Evolutionary conservation across 2,797 vertebrate species (phyloP), one percentile per base, ranked within the genome.

Genomic region (Etheostoma nigrum): DNA sequence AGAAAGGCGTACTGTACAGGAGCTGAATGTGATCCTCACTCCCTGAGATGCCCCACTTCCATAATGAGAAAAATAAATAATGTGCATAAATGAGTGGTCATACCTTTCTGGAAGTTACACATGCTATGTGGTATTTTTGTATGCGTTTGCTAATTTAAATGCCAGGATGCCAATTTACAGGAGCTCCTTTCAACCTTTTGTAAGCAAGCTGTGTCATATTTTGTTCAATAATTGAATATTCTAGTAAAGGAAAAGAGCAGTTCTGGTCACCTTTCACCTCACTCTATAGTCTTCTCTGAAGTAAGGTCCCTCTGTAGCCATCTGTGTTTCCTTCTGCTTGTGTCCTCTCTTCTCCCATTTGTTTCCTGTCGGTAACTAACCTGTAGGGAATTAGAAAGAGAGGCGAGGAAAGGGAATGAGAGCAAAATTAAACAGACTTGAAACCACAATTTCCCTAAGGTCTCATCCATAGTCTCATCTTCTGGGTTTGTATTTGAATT

Each of bases 11-110:
- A 66, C 73, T 49, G 55, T 75, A 74, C 74, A 72, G 62, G 33
- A 74, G 69, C 72, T 78, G 76, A 79, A 78, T 76, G 79, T 72
- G 57, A 78, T 77, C 69, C 61, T 80, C 70, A 40, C 63, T 27
- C 67, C 55, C 70, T 53, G 14, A 67, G 71, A 83, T 85, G 87
- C 72, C 90, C 86, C 64, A 88, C 80, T 90, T 90, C 77, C 72
- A 84, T 86, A 89, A 84, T 87, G 60, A 79, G 78, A 82, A 42
- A 67, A 67, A 79, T 82, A 86, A 88, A 86, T 90, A 82, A 87
- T 72, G 18, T 86, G 72, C 63, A 80, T 77, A 76, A 81, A 65
- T 52, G 68, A 66, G 61, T 7, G 64, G 65, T 58, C 16, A 0
- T 45, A 69, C 75, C 81, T 71, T 72, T 63, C 4, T 72, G 47